Evolutionary conservation across 2,113 vertebrate genomes (phyloP).

Genomic region (Stigmatopora nigra): DNA sequence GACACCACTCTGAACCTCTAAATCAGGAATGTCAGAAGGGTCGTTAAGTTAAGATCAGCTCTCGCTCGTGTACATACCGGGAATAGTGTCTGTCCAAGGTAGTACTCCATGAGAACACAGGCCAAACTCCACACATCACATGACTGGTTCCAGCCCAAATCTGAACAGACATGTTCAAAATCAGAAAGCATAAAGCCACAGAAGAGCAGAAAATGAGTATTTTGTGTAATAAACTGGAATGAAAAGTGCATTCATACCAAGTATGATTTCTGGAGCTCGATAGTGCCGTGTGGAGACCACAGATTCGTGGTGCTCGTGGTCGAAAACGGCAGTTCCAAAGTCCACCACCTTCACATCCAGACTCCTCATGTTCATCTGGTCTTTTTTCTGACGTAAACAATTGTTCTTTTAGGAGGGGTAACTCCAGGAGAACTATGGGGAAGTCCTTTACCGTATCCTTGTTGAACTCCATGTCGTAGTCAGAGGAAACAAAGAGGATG

Average conservation of each 20-base stretch:
- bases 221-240: background rate
- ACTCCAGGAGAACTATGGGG: background rate
- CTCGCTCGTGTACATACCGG: constrained; percentile 65
- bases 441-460: constrained; percentile 71
- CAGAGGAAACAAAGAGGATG: constrained; percentile 88
- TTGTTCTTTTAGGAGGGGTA: background rate
- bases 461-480: constrained; percentile 77
- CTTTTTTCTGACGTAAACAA: constrained; percentile 66
- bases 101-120: constrained; percentile 91
- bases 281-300: constrained; percentile 92
- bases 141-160: constrained; percentile 87
- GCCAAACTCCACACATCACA: constrained; percentile 97
- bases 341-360: constrained; percentile 92
- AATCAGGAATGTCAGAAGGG: background rate
- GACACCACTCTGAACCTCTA: background rate
- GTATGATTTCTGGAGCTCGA: constrained; percentile 89
- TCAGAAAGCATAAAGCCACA: too few species aligned
- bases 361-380: constrained; percentile 76
- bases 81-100: constrained; percentile 84
- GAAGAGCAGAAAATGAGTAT: background rate
- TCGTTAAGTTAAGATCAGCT: background rate
- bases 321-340: constrained; percentile 90
- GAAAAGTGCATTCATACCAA: constrained; percentile 68
- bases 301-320: constrained; percentile 85
- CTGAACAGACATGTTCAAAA: constrained; percentile 51